Percentiles rank a stretch among this genome's conserved stretches.
Conservation (phyloP, 2,888 invertebrate species). For the Trilocha varians region DNA sequence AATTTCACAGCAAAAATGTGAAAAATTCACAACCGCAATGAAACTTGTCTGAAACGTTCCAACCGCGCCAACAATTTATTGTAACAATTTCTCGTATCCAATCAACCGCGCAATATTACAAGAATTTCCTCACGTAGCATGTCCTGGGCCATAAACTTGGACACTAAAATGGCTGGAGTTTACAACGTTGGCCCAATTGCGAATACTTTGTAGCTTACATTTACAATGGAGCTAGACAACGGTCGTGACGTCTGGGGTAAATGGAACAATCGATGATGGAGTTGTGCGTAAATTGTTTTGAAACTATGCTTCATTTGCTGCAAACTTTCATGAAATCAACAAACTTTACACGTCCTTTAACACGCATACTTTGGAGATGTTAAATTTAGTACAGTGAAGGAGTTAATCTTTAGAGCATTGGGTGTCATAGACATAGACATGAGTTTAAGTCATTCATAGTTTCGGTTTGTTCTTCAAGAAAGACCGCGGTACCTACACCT, state of each 20-base stretch:
- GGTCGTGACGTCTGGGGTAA: not conserved
- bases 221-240: not conserved
- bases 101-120: not conserved
- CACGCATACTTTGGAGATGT: too few relatives aligned
- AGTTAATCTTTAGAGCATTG: too few relatives aligned
- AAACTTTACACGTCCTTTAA: too few relatives aligned
- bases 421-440: too few relatives aligned
- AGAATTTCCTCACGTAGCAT: not conserved
- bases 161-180: constrained; percentile 2
- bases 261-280: not conserved
- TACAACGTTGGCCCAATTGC: constrained; percentile 1
- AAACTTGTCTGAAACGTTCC: not conserved
- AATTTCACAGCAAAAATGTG: too few relatives aligned
- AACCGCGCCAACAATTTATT: not conserved
- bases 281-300: not conserved
- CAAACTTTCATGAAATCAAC: too few relatives aligned
- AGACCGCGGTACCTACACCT: too few relatives aligned
- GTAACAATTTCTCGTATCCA: not conserved
- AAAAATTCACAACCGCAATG: not conserved
- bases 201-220: constrained; percentile 1
- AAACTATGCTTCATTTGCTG: too few relatives aligned
- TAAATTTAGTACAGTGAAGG: too few relatives aligned
- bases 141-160: constrained; percentile 5
- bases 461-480: too few relatives aligned
- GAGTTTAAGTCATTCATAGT: too few relatives aligned